Evolutionary conservation across 2,797 vertebrate genomes (phyloP), one percentile per base, ranked within the genome.

Genomic region (Graptemys geographica): DNA sequence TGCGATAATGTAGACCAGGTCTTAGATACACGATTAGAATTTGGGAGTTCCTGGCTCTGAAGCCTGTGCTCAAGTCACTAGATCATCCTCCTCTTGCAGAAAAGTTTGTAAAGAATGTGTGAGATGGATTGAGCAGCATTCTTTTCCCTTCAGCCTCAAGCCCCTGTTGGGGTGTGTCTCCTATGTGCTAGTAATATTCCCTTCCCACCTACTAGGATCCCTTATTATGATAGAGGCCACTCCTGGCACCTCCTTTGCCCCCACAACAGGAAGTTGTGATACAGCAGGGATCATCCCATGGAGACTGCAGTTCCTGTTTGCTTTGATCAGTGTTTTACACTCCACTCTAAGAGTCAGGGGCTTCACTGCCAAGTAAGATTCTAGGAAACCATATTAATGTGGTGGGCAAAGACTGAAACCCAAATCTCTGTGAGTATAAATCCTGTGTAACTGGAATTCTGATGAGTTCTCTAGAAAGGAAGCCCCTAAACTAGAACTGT

Each of bases 401-500:
- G 28, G 13, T 2, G 0, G 52, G 1, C 51, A 13, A 83, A 84
- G 4, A 69, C 78, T 5, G 25, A 82, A 51, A 27, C 65, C 7
- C 4, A n/a, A 85, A 57, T 44, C 53, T 18, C 3, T 1, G n/a
- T 15, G 1, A 4, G 5, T 57, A 1, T 53, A 41, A 57, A 3
- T 27, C n/a, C 9, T 3, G 28, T 16, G 19, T 15, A 16, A 0
- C 13, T 47, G 5, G 81, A 74, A 55, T 0, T 76, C 12, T 1
- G 25, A 79, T 59, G 27, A 47, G 0, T 4, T 2, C 8, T 52
- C 37, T 13, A 2, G 53, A 51, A 27, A 19, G 79, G 83, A 16
- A 19, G 31, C 33, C 11, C 3, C 18, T 52, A 0, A 0, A n/a
- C 23, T 28, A 4, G 11, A 52, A 4, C 8, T 8, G 0, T 0